Evolutionary conservation across 2,888 invertebrate species (phyloP), one percentile per base, ranked within the genome.

Genomic region (Automeris io): DNA sequence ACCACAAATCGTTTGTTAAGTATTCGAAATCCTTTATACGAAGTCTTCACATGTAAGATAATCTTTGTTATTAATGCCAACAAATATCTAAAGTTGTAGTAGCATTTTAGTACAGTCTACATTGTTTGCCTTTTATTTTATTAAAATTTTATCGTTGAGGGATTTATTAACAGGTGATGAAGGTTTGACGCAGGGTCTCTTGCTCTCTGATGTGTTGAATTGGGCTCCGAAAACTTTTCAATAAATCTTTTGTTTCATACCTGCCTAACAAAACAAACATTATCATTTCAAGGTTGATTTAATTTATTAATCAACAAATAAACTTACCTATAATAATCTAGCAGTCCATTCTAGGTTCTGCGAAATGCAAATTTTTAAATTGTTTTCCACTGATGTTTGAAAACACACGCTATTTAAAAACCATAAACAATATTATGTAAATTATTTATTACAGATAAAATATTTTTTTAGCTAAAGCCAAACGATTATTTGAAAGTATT

Each of bases 101-200:
- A 21, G 21, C 12, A 21, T 21, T 6, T n/a, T 3, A 13, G 12
- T 12, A 29, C 13, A 22, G 19, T 5, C 3, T 9, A 21, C 7
- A 19, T 5, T 11, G 8, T 26, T 7, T 24, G 21, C 19, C n/a
- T 19, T 36, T 36, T 46, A 43, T 45, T 57, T 45, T 38, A 45
- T 36, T 37, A 40, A 45, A 49, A 35, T 31, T 37, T 47, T 39
- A 40, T 39, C 44, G 43, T 29, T 42, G 43, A 41, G 40, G 44
- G 42, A 48, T 53, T 44, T 51, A 47, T 45, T 42, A 51, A 46
- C 46, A 18, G 11, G 21, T 49, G 51, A 55, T 47, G 40, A 43
- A 55, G 54, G 58, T 55, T 40, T 57, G 47, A 51, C 46, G 47
- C 43, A 48, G 37, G 12, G 34, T 5, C 35, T 29, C 9, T 11